Conservation (phyloP, 2,797 vertebrate genomes). For the Gadopsis bispinosus region DNA sequence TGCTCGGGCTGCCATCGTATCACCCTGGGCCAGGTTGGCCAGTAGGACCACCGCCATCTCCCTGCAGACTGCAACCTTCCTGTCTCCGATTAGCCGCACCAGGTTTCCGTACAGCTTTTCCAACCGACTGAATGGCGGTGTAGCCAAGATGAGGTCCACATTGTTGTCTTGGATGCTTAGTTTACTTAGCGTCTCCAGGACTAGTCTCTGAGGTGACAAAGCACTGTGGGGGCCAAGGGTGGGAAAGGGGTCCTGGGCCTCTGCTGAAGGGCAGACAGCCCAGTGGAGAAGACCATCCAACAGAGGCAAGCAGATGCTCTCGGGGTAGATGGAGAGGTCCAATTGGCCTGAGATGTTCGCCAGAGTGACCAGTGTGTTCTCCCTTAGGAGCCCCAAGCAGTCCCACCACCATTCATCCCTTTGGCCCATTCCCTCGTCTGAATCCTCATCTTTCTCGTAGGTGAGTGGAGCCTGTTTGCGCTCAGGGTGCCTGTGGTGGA, state of each 20-base stretch:
- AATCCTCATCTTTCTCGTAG: slow-evolving; percentile 97
- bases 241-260: slow-evolving; percentile 98
- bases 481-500: slow-evolving; percentile 97
- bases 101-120: slow-evolving; percentile 97
- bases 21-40: slow-evolving; percentile 98
- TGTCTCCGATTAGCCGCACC: slow-evolving; percentile 97
- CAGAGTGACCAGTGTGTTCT: slow-evolving; percentile 97
- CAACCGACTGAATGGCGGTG: slow-evolving; percentile 94
- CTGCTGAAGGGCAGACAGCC: slow-evolving; percentile 97
- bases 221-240: slow-evolving; percentile 94
- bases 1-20: slow-evolving; percentile 93
- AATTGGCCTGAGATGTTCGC: slow-evolving; percentile 98
- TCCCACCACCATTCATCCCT: slow-evolving; percentile 99
- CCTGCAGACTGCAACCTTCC: slow-evolving; percentile 97
- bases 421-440: slow-evolving; percentile 93
- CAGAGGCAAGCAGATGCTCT: slow-evolving; percentile 98
- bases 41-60: slow-evolving; percentile 99
- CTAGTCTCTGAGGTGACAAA: slow-evolving; percentile 98
- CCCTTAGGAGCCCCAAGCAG: slow-evolving; percentile 96
- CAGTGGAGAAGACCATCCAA: slow-evolving; percentile 99
- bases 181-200: slow-evolving; percentile 98
- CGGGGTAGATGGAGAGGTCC: slow-evolving; percentile 95
- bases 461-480: slow-evolving; percentile 97
- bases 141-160: slow-evolving; percentile 99
- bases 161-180: slow-evolving; percentile 99